These are phyloP conservation scores for Cenopis cana DNA, from an alignment of 2,888 invertebrate genomes.

Conservation along the genomic window DNA sequence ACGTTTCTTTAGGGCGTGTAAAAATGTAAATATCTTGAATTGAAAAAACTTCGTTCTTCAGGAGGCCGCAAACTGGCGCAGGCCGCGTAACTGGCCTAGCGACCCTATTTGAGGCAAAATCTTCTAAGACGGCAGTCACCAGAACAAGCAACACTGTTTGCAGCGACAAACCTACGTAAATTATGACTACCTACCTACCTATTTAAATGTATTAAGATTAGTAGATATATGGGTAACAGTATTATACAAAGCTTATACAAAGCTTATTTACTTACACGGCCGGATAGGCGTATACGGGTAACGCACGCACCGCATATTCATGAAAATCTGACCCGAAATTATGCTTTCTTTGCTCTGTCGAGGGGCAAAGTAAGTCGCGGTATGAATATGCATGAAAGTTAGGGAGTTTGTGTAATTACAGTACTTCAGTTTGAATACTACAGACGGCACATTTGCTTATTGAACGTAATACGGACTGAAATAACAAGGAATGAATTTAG, in stretches of 20 bases:
- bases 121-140: too few relatives aligned
- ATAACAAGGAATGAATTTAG: conserved; percentile 32
- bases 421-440: conserved; percentile 27
- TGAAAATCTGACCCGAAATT: conserved; percentile 39
- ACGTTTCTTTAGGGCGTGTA: too few relatives aligned
- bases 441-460: conserved; percentile 17
- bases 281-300: conserved; percentile 22
- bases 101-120: too few relatives aligned
- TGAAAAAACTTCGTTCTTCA: too few relatives aligned
- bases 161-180: too few relatives aligned
- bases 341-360: conserved; percentile 36
- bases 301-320: conserved; percentile 37
- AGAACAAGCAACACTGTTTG: too few relatives aligned
- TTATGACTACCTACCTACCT: too few relatives aligned
- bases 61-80: too few relatives aligned
- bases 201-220: not conserved
- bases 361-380: conserved; percentile 39
- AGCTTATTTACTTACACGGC: conserved; percentile 18
- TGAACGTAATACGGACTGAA: conserved; percentile 30
- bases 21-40: too few relatives aligned
- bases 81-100: too few relatives aligned
- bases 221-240: not conserved
- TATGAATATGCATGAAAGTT: conserved; percentile 42
- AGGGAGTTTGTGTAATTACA: conserved; percentile 30
- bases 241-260: conserved; percentile 23